Base-by-base conservation (phyloP, 2,113 vertebrate genomes). In the Corythornis cristatus region DNA sequence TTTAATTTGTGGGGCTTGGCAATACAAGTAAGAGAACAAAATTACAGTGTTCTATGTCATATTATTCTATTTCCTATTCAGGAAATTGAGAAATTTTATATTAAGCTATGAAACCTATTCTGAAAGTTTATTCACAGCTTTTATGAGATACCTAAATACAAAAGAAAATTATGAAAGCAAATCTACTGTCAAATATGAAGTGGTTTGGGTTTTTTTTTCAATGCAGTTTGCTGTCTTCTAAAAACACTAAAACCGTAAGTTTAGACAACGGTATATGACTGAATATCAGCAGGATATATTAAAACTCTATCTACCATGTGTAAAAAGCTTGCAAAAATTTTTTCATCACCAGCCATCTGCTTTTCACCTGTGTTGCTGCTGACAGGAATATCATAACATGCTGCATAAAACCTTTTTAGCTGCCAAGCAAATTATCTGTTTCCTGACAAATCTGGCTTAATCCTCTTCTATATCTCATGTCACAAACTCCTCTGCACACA, bases 361-460 rank as follows among this genome's bases (percentile, higher is more conserved):
- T 93, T 96, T 93, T 92, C 75, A 85, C 85, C 88, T 83, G 87
- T 83, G 76, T 78, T 2, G 0, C 53, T 72, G 61, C 62, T 95
- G 96, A 96, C 88, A 94, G 81, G 25, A 84, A 68, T 90, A 90
- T 74, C 20, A 4, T 87, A 96, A 90, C 88, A 88, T 46, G 64
- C 80, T 73, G 65, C 75, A 82, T 61, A 94, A 91, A 94, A 93
- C 66, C 92, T 90, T 86, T 94, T 85, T 75, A 93, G n/a, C 85
- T 94, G 84, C 81, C 73, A 93, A 95, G 70, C 78, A 94, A 96
- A 95, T 93, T 58, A 67, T 85, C 83, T 93, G 78, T 83, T 89
- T 95, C 89, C 95, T 95, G 64, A 89, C 88, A 95, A 95, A 95
- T 86, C 86, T 89, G 91, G 54, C 82, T 93, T 75, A 92, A 89